Evolutionary conservation across 2,113 vertebrate genomes (phyloP), one percentile per base, ranked within the genome.

Genomic region (Crocuta crocuta): DNA sequence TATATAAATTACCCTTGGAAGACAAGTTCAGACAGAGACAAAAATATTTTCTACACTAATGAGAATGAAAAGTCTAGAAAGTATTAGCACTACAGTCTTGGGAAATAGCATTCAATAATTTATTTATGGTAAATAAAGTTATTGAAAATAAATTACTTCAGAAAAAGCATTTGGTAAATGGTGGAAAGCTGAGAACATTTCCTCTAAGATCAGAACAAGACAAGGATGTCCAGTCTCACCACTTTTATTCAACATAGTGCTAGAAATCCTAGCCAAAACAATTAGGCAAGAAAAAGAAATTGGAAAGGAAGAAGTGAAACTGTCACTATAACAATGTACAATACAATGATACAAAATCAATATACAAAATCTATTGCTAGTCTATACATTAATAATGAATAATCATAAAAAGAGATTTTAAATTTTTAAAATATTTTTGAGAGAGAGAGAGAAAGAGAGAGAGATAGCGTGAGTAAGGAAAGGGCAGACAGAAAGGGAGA

Each of bases 141-240:
- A 48, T 31, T 50, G 28, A 96, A 95, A 88, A 43, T 68, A 79
- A 87, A 23, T 90, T 28, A 92, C 48, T 90, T 83, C 28, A 91
- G n/a, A 55, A 65, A 84, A 48, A 80, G 7, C 5, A 80, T 80
- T 71, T 81, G 31, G 35, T 31, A 94, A 58, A 61, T 7, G 24
- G 33, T 88, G 24, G 71, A 80, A 71, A 71, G 50, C 74, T 71
- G 17, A 80, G 71, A 71, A 16, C 7, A 10, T 35, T 58, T 88
- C 21, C 31, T 80, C 50, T 70, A 94, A 88, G 15, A 80, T 48
- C 65, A 63, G 50, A 19, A 61, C 8, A 88, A 87, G 24, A 71
- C 31, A 89, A 89, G 8, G 33, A 50, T 91, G 43, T 3, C 74
- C 33, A 39, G 48, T 91, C 61, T 91, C 26, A n/a, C 23, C 16